Base-by-base conservation (phyloP, 2,888 invertebrate species). In the Synergus japonicus region DNA sequence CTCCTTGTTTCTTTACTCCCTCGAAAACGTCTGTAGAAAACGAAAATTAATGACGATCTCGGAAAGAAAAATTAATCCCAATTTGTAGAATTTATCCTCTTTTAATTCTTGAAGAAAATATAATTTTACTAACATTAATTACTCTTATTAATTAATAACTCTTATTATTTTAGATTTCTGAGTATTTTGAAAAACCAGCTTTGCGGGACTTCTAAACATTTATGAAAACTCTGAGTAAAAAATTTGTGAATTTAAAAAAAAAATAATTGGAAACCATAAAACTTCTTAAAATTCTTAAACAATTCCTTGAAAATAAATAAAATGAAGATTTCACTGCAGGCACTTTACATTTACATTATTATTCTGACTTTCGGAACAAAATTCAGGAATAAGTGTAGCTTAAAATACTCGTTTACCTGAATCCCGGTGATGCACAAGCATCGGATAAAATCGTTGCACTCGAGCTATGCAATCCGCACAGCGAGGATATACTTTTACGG, bases 401-500 rank as follows among this genome's bases (percentile, higher is more conserved):
- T 60, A 22, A 9, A 60, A 10, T 60, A 60, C 60, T 22, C 60
- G 9, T 60, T 60, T 60, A 18, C 18, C 60, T 18, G 60, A 22
- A 60, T 60, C 22, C 10, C n/a, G 22, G 10, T 60, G 60, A 60
- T 60, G 60, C 10, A 60, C 43, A 18, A 18, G 43, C 7, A 67
- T 43, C 43, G 22, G 49, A n/a, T 18, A 60, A 69, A 29, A 69
- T 69, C 49, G 49, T 49, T 54, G 46, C n/a, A 29, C 69, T 15
- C 29, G 29, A 29, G 46, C 29, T 49, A 3, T 69, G 49, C 69
- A 29, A 69, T 69, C 37, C 37, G 15, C 18, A 12, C 4, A 69
- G 46, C 67, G 29, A 8, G 46, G 29, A 69, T 60, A 41, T 18
- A 67, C 44, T 49, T 80, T 66, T 78, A 76, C 78, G 76, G 64